Evolutionary conservation across 1,140 invertebrate species (phyloP), one percentile per base, ranked within the genome.

Genomic region (Artemia franciscana): DNA sequence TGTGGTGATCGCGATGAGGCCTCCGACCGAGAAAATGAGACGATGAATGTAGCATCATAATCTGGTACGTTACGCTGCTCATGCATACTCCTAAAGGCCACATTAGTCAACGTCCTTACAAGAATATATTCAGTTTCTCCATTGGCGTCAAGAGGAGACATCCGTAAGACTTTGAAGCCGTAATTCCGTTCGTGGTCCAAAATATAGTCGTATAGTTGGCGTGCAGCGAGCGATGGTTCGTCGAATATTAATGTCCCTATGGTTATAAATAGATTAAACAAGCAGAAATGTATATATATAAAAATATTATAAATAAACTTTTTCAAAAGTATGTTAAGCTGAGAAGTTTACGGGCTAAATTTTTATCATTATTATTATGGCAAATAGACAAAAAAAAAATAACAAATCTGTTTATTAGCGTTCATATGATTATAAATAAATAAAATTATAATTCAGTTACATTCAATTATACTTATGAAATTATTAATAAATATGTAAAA

Each of bases 201-300:
- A 60, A 88, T 76, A 69, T 86, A 86, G 61, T 82, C 80, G 71
- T 81, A 88, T 2, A 88, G 72, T 60, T 84, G 80, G 30, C 77
- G 74, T 5, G 82, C 78, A 26, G 83, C 77, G 59, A 80, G 83
- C 18, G 78, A 75, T 15, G 82, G 73, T 70, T 84, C 77, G 21
- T 72, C 72, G 24, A 85, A 73, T 4, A 74, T 77, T 3, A 85
- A 70, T 4, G 74, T 71, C 65, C 81, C 83, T 83, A 67, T n/a
- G n/a, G n/a, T n/a, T n/a, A n/a, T n/a, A 25, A 74, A 75, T 59
- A 69, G 62, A 65, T 28, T 23, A 61, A 65, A 62, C 59, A 62
- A 64, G n/a, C n/a, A n/a, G n/a, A n/a, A n/a, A n/a, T n/a, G n/a
- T n/a, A n/a, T n/a, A n/a, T n/a, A n/a, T n/a, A n/a, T n/a, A n/a